These are phyloP conservation scores for Anguilla marmorata DNA, from an alignment of 2,797 vertebrate species.

Conservation along the genomic window DNA sequence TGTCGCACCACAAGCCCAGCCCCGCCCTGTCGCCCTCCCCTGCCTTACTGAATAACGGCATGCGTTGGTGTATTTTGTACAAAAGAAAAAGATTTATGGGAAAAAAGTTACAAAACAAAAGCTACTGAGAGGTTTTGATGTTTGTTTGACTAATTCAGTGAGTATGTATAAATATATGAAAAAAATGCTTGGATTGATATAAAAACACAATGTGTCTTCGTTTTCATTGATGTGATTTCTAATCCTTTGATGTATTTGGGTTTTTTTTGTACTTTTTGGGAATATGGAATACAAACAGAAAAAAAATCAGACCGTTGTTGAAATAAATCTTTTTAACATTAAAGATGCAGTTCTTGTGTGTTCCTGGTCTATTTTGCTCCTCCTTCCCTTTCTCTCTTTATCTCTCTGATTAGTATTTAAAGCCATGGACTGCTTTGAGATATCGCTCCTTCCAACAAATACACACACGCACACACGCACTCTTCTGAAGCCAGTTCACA, in stretches of 20 bases:
- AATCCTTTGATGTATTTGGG: conserved; percentile 84
- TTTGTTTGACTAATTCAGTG: conserved; percentile 85
- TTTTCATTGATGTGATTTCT: conserved; percentile 91
- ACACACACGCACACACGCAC: conserved; percentile 21
- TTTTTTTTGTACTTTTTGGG: conserved; percentile 96
- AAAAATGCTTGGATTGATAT: conserved; percentile 75
- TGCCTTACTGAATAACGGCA: conserved; percentile 76
- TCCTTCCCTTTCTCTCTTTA: conserved; percentile 30
- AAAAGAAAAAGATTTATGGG: conserved; percentile 76
- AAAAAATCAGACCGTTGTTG: conserved; percentile 78
- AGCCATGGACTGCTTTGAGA: neutral
- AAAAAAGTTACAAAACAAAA: conserved; percentile 62
- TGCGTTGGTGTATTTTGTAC: conserved; percentile 95
- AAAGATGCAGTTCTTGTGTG: conserved; percentile 58
- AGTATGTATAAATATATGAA: conserved; percentile 80
- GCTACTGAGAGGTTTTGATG: conserved; percentile 75
- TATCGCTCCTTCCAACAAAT: neutral
- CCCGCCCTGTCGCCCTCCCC: conserved; percentile 55
- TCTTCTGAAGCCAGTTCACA: neutral
- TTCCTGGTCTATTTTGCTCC: conserved; percentile 49
- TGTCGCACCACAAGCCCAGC: conserved; percentile 59
- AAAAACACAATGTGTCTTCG: conserved; percentile 77
- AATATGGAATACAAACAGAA: conserved; percentile 74
- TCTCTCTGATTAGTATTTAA: neutral
- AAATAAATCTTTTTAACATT: conserved; percentile 95